phyloP scores from a whole-genome alignment of 2,113 vertebrate species.

The Tonatia bakeri region DNA sequence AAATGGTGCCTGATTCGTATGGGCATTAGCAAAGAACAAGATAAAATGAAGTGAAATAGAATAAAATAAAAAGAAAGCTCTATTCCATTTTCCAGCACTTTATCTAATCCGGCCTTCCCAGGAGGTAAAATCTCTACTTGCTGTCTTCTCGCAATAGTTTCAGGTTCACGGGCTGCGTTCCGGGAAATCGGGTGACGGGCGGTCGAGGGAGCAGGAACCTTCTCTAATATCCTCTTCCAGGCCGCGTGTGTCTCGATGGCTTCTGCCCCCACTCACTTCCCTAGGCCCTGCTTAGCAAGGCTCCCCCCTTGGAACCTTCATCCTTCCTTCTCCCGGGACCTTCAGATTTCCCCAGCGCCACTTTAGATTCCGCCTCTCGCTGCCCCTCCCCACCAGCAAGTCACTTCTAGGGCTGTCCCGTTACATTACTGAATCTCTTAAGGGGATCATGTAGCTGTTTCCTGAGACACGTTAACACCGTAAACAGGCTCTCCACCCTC shows the following conservation, averaged over 20 bases:
- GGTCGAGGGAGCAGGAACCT: not conserved
- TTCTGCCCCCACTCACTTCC: not conserved
- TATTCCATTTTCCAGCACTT: not conserved
- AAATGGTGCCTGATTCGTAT: not conserved
- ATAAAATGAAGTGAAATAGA: not conserved
- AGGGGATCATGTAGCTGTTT: not conserved
- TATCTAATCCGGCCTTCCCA: not conserved
- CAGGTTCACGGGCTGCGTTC: not conserved
- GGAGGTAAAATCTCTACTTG: not conserved
- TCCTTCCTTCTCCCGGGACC: not conserved
- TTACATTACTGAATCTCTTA: not conserved
- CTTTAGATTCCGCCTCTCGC: not conserved
- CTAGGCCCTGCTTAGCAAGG: not conserved
- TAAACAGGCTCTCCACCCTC: not conserved
- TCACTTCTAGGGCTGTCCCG: not conserved
- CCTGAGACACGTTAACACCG: not conserved
- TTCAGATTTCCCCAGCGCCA: not conserved
- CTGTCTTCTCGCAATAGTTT: not conserved
- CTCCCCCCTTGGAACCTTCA: not conserved
- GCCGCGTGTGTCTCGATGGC: not conserved
- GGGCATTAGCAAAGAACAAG: not conserved
- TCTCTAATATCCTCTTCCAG: not conserved
- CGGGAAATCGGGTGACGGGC: not conserved
- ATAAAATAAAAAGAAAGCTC: conserved; percentile 20
- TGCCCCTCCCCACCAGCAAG: not conserved